Percentiles rank a stretch among this genome's conserved stretches.
Evolutionary conservation across 2,113 vertebrate genomes (phyloP).

Genomic region (Megatriorchis doriae): DNA sequence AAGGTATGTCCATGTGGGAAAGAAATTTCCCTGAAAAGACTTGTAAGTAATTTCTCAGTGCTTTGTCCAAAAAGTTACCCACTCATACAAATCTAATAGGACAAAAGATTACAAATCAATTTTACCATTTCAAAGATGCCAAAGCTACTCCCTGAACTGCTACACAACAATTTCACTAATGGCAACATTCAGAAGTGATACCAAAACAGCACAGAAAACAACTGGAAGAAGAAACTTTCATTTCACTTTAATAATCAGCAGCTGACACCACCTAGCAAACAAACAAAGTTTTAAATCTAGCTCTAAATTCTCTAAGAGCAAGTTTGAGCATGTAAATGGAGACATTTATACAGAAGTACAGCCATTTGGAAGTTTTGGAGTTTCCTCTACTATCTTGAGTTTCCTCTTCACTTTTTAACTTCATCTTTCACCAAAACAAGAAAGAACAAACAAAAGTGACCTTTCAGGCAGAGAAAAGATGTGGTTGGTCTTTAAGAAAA

Average conservation of each 20-base stretch:
- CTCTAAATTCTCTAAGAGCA: background rate
- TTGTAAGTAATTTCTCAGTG: background rate
- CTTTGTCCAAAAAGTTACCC: background rate
- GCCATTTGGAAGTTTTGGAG: background rate
- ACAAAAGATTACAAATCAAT: background rate
- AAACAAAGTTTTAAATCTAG: background rate
- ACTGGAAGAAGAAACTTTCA: background rate
- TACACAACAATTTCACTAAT: background rate
- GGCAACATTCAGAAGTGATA: background rate
- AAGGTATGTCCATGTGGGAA: background rate
- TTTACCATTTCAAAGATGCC: background rate
- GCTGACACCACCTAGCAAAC: background rate
- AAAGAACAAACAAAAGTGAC: background rate
- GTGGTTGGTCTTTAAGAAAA: background rate
- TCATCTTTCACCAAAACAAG: background rate
- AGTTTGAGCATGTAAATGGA: background rate
- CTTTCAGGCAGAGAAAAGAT: conserved; percentile 13
- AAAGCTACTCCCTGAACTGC: background rate
- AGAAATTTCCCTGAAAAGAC: background rate
- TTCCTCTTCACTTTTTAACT: background rate
- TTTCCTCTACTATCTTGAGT: background rate
- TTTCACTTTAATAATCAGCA: background rate
- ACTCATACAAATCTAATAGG: background rate
- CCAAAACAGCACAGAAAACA: background rate
- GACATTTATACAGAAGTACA: background rate